Evolutionary conservation across 1,140 invertebrate species (phyloP).

Genomic region (Achatina immaculata): DNA sequence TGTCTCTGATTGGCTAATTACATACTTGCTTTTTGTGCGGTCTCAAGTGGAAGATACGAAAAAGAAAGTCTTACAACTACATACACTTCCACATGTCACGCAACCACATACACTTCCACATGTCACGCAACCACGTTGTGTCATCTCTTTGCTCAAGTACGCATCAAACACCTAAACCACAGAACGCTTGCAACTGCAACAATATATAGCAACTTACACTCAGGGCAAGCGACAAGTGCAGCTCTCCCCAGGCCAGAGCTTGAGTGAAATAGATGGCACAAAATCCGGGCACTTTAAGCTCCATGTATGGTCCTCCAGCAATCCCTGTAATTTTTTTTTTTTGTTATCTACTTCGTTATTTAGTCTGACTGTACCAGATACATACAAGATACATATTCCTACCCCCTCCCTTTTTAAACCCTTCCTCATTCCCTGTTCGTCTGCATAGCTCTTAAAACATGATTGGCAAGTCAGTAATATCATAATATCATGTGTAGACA

Average conservation of each 20-base stretch:
- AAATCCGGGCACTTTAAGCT: neutral
- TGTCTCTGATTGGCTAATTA: too few relatives aligned
- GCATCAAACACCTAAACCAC: too few relatives aligned
- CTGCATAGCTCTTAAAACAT: neutral
- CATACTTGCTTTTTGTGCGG: too few relatives aligned
- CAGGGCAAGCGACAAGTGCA: neutral
- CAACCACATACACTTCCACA: too few relatives aligned
- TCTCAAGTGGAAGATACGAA: too few relatives aligned
- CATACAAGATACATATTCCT: neutral
- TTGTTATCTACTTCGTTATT: neutral
- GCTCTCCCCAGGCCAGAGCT: neutral
- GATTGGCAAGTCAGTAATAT: neutral
- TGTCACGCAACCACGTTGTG: too few relatives aligned
- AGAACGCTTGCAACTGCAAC: too few relatives aligned
- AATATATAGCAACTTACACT: neutral
- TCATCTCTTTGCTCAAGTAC: too few relatives aligned
- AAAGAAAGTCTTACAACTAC: too few relatives aligned
- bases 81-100: too few relatives aligned
- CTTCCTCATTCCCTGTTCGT: neutral
- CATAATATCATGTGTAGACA: neutral
- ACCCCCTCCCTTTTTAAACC: too few relatives aligned
- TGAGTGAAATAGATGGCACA: neutral
- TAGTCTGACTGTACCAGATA: neutral
- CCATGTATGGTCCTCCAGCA: neutral
- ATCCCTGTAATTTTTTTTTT: neutral